Base-by-base conservation (phyloP, 2,888 invertebrate genomes). In the Drosophila austrosaltans region DNA sequence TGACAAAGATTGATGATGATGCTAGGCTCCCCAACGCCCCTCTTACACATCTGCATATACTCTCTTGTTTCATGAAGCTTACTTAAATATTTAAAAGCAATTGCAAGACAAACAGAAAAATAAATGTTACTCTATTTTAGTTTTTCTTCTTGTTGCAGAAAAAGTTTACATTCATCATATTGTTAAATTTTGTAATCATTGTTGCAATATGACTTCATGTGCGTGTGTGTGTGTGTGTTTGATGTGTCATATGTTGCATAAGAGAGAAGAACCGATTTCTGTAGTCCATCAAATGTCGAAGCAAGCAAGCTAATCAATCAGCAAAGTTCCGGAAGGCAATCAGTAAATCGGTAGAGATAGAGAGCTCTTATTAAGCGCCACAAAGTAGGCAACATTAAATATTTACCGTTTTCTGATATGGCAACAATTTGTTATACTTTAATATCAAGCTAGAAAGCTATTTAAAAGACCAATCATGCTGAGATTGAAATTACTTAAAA, bases 81-180 rank as follows among this genome's bases (percentile, higher is more conserved):
- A 75, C 78, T 83, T 77, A 85, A 83, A 87, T 83, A 83, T 25
- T 83, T 83, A 78, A 83, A 87, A 80, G 78, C 82, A 81, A 82
- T 83, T 78, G 82, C 77, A 73, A 60, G 5, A 66, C 42, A 57
- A 57, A 53, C 4, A 20, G 3, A 64, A 12, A 48, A 4, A 32
- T 2, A 16, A 1, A 42, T 16, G 32, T 48, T 16, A 16, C 16
- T 16, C 16, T 16, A 16, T 16, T 16, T 16, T 16, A 16, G 16
- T 28, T 28, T 28, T 28, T 28, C 28, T 28, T 48, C 22, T 48
- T 12, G n/a, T 20, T 39, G 22, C 42, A 61, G 30, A 58, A 36
- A 42, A 42, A 16, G 16, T 42, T 42, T 42, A 42, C 16, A 42
- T 42, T 16, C 6, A 4, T 16, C 16, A 42, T 42, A 16, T 42